Base-by-base conservation (phyloP, 2,113 vertebrate species). In the Malurus alboscapulatus region DNA sequence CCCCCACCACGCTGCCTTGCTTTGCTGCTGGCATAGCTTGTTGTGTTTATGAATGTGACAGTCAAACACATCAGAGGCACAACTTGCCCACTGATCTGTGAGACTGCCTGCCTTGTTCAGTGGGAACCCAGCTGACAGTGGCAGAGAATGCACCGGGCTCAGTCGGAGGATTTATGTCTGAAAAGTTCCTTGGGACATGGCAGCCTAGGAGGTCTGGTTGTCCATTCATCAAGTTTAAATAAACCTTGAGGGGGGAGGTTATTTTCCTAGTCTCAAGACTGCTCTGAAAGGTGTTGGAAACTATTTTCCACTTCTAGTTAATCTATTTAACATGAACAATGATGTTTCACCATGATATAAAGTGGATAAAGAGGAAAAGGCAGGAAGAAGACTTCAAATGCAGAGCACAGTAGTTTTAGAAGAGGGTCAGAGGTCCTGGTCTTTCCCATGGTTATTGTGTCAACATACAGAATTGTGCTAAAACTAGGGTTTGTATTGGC, bases 71-170 rank as follows among this genome's bases (percentile, higher is more conserved):
- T 97, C 93, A 69, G 84, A 96, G 77, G 77, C 73, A 42, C 90
- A 92, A 92, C 92, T 96, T 92, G 85, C 81, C 92, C 74, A 66
- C 96, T 97, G 96, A 97, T 97, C 96, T 98, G 92, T 87, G 96
- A 94, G 93, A 80, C 84, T 1, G 4, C 73, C 87, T 92, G 94
- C 95, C 94, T 96, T 93, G 91, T 96, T 95, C 78, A 81, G 83
- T 83, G 73, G 89, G 93, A 96, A 62, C 44, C 89, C 90, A 95
- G 59, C 78, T 89, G 87, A 91, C 68, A 97, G 73, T 25, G 20
- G 65, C 75, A 91, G 84, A 89, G 90, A 79, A 63, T 66, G 67
- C 66, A 62, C 55, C 76, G 59, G 40, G 55, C 15, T 74, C 15
- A 51, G 68, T 85, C 12, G 59, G 44, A 86, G 71, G 20, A 53